Percentiles rank a stretch among this genome's conserved stretches.
Conservation (phyloP, 2,888 invertebrate species). For the Melangyna quadrimaculata region DNA sequence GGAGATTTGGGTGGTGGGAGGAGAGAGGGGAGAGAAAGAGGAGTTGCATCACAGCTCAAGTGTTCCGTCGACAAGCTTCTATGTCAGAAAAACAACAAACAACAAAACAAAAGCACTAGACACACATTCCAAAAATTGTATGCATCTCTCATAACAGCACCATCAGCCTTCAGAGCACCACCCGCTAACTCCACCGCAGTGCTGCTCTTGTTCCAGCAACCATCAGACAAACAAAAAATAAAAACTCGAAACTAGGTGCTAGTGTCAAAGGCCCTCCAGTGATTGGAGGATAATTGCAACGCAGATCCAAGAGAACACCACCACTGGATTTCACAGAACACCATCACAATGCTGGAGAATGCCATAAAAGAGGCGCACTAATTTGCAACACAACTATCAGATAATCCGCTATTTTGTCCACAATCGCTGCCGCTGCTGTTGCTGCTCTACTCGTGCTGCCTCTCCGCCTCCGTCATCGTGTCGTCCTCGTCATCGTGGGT, state of each 20-base stretch:
- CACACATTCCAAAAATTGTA: slow-evolving; percentile 55
- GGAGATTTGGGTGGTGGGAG: background rate
- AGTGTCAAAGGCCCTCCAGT: slow-evolving; percentile 69
- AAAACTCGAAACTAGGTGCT: slow-evolving; percentile 64
- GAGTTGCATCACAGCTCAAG: slow-evolving; percentile 3
- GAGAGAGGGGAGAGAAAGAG: background rate
- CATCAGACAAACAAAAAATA: slow-evolving; percentile 10
- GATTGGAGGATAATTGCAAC: slow-evolving; percentile 71
- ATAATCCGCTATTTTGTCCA: slow-evolving; percentile 72
- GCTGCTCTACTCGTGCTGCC: slow-evolving; percentile 20
- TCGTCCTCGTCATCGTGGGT: background rate
- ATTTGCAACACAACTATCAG: slow-evolving; percentile 70
- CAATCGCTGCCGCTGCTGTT: slow-evolving; percentile 41
- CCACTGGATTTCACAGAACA: slow-evolving; percentile 43
- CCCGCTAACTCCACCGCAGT: background rate
- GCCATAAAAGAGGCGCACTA: slow-evolving; percentile 65
- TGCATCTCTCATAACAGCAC: slow-evolving; percentile 45
- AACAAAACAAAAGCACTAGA: slow-evolving; percentile 43
- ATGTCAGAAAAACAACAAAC: slow-evolving; percentile 17
- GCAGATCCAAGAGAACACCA: slow-evolving; percentile 57
- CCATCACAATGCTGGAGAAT: slow-evolving; percentile 48
- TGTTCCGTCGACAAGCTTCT: slow-evolving; percentile 31
- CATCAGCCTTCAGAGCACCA: slow-evolving; percentile 14
- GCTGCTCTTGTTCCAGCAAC: background rate
- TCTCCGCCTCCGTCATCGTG: background rate